phyloP scores from a whole-genome alignment of 2,113 vertebrate species.

The Ceratotherium simum region DNA sequence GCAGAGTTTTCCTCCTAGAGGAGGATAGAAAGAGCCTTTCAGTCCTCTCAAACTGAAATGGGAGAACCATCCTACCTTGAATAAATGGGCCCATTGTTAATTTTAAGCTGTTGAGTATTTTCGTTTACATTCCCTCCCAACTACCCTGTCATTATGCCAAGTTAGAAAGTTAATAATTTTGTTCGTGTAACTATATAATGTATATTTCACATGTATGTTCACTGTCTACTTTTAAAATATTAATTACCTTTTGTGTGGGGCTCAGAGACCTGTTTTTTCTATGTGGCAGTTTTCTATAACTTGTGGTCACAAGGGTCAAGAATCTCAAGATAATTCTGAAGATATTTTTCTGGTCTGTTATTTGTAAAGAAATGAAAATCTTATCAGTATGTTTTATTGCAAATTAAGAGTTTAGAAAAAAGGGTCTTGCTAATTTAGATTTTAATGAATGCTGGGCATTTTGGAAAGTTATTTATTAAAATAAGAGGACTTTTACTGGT shows the following conservation, averaged over 20 bases:
- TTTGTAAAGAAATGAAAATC: conserved; percentile 51
- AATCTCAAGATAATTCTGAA: conserved; percentile 33
- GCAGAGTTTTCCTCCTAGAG: conserved; percentile 41
- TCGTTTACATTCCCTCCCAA: conserved; percentile 71
- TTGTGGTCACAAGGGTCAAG: background rate
- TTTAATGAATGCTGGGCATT: background rate
- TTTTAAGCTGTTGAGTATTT: conserved; percentile 70
- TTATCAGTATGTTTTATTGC: conserved; percentile 28
- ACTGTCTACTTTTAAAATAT: conserved; percentile 53
- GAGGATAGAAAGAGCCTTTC: conserved; percentile 43
- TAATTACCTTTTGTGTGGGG: conserved; percentile 40
- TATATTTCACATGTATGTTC: conserved; percentile 61
- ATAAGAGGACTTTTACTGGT: conserved; percentile 7
- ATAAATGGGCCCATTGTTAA: conserved; percentile 77
- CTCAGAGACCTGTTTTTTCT: background rate
- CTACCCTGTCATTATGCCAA: conserved; percentile 65
- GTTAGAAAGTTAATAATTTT: conserved; percentile 68
- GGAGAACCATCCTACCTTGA: conserved; percentile 68
- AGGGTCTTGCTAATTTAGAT: background rate
- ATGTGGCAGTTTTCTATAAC: conserved; percentile 12
- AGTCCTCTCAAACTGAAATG: conserved; percentile 39
- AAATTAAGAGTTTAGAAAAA: conserved; percentile 28
- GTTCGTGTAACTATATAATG: conserved; percentile 54
- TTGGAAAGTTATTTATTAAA: conserved; percentile 7
- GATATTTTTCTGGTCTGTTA: conserved; percentile 8